Base-by-base conservation (phyloP, 30 jellyfish, hydroid and myxozoan species). In the Turritopsis dohrnii region DNA sequence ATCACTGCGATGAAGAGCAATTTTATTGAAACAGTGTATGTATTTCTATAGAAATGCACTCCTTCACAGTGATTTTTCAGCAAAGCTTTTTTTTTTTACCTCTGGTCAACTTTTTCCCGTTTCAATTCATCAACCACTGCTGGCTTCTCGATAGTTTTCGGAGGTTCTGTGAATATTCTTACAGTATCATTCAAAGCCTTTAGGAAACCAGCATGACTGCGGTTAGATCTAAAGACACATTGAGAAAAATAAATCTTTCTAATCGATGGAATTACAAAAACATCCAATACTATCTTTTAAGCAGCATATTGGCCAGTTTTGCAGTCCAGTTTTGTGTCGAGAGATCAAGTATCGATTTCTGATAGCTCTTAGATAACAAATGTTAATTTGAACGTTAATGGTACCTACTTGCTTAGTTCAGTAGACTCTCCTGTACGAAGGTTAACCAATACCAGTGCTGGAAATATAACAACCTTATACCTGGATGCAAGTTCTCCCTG, bases 401-500 rank as follows among this genome's bases (percentile, higher is more conserved):
- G 8, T 18, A 73, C 96, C 19, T 76, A 92, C 98, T 65, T 31
- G 88, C 98, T 92, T 26, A 92, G 83, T 80, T 92, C 96, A 74
- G 81, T 84, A 84, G 79, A 85, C 28, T 92, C 66, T 24, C 98
- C 98, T 21, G 87, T 82, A 41, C 66, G 88, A 52, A 74, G 52
- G 29, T 74, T 87, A 20, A 92, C 75, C 19, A 84, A 65, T 13
- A 92, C 79, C 81, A 92, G 65, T 54, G 98, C 18, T 5, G 98
- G 98, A 71, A 82, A 80, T 72, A 82, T 95, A 7, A 73, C 91
- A 22, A 92, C 95, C 20, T 88, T 71, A 79, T 72, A 92, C 52
- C 84, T 88, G 28, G 69, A 52, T 31, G 72, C 75, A 75, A 92
- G 60, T 18, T 74, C 89, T 1, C 53, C 89, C 98, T 92, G 52